Conservation (phyloP, 2,888 invertebrate genomes). For the Agonopterix subpropinquella region DNA sequence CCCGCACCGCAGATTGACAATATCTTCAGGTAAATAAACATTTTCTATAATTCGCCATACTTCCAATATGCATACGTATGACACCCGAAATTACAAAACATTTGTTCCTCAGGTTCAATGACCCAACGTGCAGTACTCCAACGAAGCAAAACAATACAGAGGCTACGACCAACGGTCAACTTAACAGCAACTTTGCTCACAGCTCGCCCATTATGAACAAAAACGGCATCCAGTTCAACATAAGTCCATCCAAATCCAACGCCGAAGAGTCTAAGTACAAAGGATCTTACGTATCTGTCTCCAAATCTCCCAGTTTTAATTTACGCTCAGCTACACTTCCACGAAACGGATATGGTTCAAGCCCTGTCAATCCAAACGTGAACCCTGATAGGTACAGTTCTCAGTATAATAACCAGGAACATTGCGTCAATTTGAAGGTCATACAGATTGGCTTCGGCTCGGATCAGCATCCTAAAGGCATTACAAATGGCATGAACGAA, state of each 20-base stretch:
- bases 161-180: constrained; percentile 38
- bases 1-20: constrained; percentile 67
- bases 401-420: constrained; percentile 70
- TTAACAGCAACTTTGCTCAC: constrained; percentile 60
- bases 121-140: constrained; percentile 74
- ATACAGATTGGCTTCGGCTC: constrained; percentile 78
- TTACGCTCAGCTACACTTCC: constrained; percentile 83
- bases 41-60: too few relatives aligned
- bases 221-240: constrained; percentile 72
- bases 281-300: constrained; percentile 48
- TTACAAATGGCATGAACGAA: constrained; percentile 61
- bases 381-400: constrained; percentile 70
- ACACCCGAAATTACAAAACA: not conserved
- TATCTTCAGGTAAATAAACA: constrained; percentile 70
- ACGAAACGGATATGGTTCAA: constrained; percentile 77
- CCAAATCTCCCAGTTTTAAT: constrained; percentile 68
- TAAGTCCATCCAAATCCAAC: constrained; percentile 62
- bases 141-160: constrained; percentile 40
- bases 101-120: constrained; percentile 73
- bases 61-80: too few relatives aligned
- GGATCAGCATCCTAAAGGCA: constrained; percentile 76
- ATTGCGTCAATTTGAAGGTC: constrained; percentile 74
- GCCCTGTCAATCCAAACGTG: constrained; percentile 52
- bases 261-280: constrained; percentile 64
- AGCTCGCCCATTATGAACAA: constrained; percentile 74